These are phyloP conservation scores for Morpho deidamia DNA, from an alignment of 2,888 invertebrate genomes.

Conservation along the genomic window DNA sequence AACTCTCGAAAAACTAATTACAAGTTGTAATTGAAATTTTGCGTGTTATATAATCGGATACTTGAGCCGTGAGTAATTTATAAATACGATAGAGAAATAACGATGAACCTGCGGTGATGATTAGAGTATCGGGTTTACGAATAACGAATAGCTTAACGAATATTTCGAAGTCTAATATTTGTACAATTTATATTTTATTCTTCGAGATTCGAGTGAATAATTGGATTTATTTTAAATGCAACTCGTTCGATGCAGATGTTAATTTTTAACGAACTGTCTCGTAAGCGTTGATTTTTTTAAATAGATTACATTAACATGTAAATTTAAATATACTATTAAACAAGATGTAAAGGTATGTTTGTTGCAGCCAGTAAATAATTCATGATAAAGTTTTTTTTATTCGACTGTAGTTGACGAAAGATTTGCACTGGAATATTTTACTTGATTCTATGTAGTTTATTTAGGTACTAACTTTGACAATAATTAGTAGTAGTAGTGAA, in stretches of 20 bases:
- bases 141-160: too few relatives aligned
- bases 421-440: too few relatives aligned
- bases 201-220: not conserved
- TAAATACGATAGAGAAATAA: conserved; percentile 72
- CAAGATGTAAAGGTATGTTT: not conserved
- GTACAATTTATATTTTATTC: not conserved
- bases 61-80: conserved; percentile 78
- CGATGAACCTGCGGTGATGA: conserved; percentile 25
- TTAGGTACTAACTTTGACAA: too few relatives aligned
- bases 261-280: not conserved
- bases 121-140: not conserved
- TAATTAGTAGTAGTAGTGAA: too few relatives aligned
- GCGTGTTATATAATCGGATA: conserved; percentile 80
- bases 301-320: not conserved
- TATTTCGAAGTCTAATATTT: not conserved
- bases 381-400: too few relatives aligned
- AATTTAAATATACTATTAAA: not conserved
- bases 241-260: not conserved
- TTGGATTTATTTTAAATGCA: not conserved
- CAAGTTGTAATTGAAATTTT: conserved; percentile 80
- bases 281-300: not conserved
- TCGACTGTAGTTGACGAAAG: too few relatives aligned
- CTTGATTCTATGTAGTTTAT: too few relatives aligned
- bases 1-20: conserved; percentile 80
- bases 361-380: too few relatives aligned